phyloP scores from a whole-genome alignment of 2,888 invertebrate genomes.

The Parnassius glacialis region DNA sequence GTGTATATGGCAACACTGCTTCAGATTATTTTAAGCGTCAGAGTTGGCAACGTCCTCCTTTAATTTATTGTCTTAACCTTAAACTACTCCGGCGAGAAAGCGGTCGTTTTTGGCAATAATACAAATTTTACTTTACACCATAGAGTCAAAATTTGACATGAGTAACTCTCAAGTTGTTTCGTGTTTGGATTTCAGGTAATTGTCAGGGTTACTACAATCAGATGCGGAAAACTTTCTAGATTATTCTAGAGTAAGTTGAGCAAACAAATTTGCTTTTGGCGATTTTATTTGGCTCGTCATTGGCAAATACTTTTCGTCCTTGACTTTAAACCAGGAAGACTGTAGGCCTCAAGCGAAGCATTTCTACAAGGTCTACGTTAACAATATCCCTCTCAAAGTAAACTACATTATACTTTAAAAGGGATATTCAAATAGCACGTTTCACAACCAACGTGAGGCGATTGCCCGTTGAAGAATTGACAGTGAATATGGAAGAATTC shows the following conservation, averaged over 20 bases:
- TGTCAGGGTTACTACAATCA: constrained; percentile 18
- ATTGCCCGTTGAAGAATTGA: constrained; percentile 71
- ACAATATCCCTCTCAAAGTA: constrained; percentile 58
- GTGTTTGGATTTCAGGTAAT: no score
- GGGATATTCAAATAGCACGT: constrained; percentile 70
- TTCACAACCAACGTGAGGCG: constrained; percentile 78
- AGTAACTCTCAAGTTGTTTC: no score
- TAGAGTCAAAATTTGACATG: constrained; percentile 24
- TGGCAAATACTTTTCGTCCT: constrained; percentile 52
- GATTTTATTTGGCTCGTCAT: constrained; percentile 63
- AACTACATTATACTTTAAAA: constrained; percentile 37
- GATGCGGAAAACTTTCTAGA: constrained; percentile 33
- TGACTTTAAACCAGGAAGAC: constrained; percentile 59
- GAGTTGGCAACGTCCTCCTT: constrained; percentile 63
- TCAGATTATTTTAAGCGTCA: constrained; percentile 48
- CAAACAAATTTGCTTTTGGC: constrained; percentile 56
- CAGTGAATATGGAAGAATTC: constrained; percentile 71
- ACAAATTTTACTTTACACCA: constrained; percentile 29
- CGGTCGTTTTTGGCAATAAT: constrained; percentile 40
- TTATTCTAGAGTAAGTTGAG: constrained; percentile 48
- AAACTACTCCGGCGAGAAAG: constrained; percentile 56
- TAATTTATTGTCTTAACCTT: constrained; percentile 72
- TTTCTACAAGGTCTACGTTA: constrained; percentile 66
- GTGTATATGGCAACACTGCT: constrained; percentile 55
- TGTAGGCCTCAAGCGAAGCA: constrained; percentile 74